Evolutionary conservation across 2,888 invertebrate species (phyloP).

Genomic region (Willowsia nigromaculata): DNA sequence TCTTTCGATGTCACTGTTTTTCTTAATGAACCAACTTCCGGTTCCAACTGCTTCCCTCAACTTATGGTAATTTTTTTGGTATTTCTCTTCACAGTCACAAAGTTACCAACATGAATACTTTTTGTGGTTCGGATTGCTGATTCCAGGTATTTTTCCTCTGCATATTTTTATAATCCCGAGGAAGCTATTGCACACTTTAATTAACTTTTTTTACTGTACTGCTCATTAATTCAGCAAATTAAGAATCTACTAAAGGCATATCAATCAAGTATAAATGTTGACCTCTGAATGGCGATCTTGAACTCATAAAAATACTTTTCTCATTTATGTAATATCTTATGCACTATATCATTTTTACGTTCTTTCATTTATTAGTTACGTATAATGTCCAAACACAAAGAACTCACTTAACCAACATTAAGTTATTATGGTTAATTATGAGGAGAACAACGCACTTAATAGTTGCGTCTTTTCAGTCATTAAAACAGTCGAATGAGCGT

Average conservation of each 20-base stretch:
- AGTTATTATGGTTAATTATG: no score
- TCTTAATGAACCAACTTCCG: not conserved
- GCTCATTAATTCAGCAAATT: not conserved
- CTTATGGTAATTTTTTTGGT: not conserved
- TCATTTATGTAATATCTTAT: not conserved
- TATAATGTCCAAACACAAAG: not conserved
- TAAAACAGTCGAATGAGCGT: no score
- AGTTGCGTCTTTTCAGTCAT: no score
- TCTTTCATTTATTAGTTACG: not conserved
- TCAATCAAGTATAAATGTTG: not conserved
- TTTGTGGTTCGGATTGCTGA: not conserved
- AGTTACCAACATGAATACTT: not conserved
- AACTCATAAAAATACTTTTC: constrained; percentile 35
- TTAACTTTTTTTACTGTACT: not conserved
- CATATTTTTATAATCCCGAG: not conserved
- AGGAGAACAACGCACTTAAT: no score
- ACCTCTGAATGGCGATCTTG: constrained; percentile 44
- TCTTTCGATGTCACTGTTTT: not conserved
- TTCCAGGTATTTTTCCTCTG: not conserved
- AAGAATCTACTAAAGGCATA: not conserved
- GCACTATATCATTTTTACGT: not conserved
- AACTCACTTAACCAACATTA: no score
- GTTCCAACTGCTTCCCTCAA: not conserved
- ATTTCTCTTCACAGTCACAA: not conserved
- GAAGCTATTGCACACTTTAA: not conserved